Base-by-base conservation (phyloP, 1,140 invertebrate genomes). In the Parapsyche elsis region DNA sequence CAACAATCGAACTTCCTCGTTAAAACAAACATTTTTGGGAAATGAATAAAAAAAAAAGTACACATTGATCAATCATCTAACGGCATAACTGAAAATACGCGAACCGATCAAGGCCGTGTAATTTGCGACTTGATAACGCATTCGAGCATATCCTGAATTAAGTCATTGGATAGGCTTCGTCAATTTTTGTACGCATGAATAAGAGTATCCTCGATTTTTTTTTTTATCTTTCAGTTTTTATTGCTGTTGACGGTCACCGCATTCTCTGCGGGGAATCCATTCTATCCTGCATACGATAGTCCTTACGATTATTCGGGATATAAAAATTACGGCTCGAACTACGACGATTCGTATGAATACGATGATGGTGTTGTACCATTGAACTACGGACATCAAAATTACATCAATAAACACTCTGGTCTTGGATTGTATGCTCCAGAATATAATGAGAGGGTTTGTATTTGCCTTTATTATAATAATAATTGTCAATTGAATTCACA, bases 341-440 rank as follows among this genome's bases (percentile, higher is more conserved):
- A 16, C n/a, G 46, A 38, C 73, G 73, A 57, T 26, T 57, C 38
- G n/a, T 74, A 75, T 14, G 73, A 75, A n/a, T 75, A 45, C 49
- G 53, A 46, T 9, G 73, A 75, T 75, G 64, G 64, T 14, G 14
- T 67, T 1, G 10, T 5, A 14, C 73, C 73, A 14, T 75, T 75
- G 24, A 45, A 75, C 12, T 14, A 71, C 5, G 70, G 26, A 45
- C 49, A 53, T 16, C 16, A 1, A 10, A 53, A 53, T 12, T 53
- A 53, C 49, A 53, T 53, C 49, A 10, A 12, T n/a, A 9, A 75
- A 23, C 12, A 57, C 12, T 10, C 26, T 30, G 49, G 23, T 10
- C 10, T 38, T 1, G 46, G 23, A 57, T n/a, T n/a, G n/a, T 75
- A 75, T 59, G 73, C 26, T 5, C 26, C 73, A 7, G 21, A 75